These are phyloP conservation scores for Rousettus leschenaultii DNA, from an alignment of 2,113 vertebrate species.

Conservation along the genomic window DNA sequence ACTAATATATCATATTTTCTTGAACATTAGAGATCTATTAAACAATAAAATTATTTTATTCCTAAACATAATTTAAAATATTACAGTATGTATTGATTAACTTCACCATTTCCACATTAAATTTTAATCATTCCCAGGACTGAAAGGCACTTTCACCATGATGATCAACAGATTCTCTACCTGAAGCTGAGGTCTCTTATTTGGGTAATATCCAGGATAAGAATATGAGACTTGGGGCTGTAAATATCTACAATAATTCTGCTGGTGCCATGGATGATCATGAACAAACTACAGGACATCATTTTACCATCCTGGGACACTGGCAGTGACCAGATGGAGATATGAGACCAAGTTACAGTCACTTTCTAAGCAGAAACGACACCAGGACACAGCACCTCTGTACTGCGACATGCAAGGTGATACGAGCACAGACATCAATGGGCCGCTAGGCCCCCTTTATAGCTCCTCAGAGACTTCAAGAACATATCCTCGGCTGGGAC, in stretches of 20 bases:
- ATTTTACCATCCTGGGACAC: neutral
- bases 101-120: neutral
- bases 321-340: neutral
- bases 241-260: neutral
- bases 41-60: neutral
- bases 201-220: neutral
- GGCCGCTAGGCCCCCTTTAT: neutral
- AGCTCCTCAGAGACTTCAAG: neutral
- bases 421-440: neutral
- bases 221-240: neutral
- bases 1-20: slow-evolving; percentile 8
- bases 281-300: neutral
- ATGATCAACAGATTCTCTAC: neutral
- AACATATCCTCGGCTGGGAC: neutral
- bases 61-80: neutral
- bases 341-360: neutral
- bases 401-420: too few relatives aligned
- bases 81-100: neutral
- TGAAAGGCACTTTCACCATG: neutral
- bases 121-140: neutral
- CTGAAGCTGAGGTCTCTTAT: neutral
- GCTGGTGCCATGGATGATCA: neutral
- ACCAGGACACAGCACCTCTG: neutral
- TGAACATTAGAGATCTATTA: neutral
- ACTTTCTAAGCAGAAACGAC: neutral